These are phyloP conservation scores for Chondrilla cf. caribensis DNA, from an alignment of 37 sponge, comb jelly and placozoan genomes.

Conservation along the genomic window DNA sequence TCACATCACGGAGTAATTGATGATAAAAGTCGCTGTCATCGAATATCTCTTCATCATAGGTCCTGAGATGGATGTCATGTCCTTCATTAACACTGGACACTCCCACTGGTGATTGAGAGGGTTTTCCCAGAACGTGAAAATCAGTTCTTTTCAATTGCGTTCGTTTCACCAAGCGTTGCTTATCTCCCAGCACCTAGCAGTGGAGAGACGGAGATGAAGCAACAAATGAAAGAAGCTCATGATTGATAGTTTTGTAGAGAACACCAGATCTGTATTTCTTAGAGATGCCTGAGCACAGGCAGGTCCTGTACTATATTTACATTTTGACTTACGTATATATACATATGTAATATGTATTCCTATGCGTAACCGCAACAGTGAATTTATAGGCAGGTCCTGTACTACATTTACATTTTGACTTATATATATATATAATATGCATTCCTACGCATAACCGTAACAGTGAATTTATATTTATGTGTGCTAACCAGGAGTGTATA, in stretches of 20 bases:
- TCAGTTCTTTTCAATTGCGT: constrained; percentile 71
- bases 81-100: neutral
- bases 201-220: neutral
- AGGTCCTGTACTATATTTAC: neutral
- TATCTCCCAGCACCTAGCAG: constrained; percentile 64
- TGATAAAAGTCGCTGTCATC: constrained; percentile 96
- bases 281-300: neutral
- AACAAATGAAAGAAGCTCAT: too few relatives aligned
- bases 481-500: too few relatives aligned
- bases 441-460: too few relatives aligned
- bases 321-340: neutral
- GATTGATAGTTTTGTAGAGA: too few relatives aligned
- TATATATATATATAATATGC: too few relatives aligned
- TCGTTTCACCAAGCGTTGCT: constrained; percentile 52
- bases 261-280: too few relatives aligned
- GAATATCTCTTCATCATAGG: constrained; percentile 82
- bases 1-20: constrained; percentile 77
- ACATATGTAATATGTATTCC: too few relatives aligned
- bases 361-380: too few relatives aligned
- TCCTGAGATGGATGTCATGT: constrained; percentile 62
- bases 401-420: neutral
- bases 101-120: constrained; percentile 10
- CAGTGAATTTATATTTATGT: too few relatives aligned
- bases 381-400: neutral
- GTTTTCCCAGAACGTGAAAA: constrained; percentile 51